Evolutionary conservation across 2,888 invertebrate species (phyloP).

Genomic region (Drosophila koepferae): DNA sequence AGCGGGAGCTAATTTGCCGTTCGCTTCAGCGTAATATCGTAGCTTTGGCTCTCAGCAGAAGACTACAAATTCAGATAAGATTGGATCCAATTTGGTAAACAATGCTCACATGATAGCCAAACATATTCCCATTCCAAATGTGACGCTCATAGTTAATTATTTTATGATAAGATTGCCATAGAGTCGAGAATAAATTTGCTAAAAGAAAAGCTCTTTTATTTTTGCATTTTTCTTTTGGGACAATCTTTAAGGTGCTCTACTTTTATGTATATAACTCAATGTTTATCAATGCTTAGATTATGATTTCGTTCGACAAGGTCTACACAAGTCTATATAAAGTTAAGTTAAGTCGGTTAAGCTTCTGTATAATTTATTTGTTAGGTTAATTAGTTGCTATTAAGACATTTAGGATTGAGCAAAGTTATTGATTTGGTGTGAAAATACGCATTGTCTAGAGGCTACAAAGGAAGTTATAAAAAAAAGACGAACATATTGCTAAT

Average conservation of each 20-base stretch:
- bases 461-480: neutral
- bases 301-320: neutral
- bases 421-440: neutral
- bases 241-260: constrained; percentile 2
- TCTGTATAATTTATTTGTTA: constrained; percentile 7
- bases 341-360: constrained; percentile 1
- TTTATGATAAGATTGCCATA: constrained; percentile 15
- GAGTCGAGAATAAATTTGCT: constrained; percentile 1
- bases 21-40: neutral
- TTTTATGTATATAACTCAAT: constrained; percentile 10
- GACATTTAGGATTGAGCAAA: neutral
- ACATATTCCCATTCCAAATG: neutral
- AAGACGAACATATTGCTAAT: neutral
- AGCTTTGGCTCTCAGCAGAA: neutral
- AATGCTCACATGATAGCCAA: constrained; percentile 2
- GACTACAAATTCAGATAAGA: constrained; percentile 14
- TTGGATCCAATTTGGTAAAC: neutral
- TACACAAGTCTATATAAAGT: neutral
- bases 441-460: neutral
- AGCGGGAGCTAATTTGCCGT: neutral
- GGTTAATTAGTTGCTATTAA: neutral
- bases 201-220: constrained; percentile 19
- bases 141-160: constrained; percentile 4
- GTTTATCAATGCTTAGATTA: constrained; percentile 30
- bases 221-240: no score